Percentiles rank a stretch among this genome's conserved stretches.
Evolutionary conservation across 2,888 invertebrate species (phyloP).

Genomic region (Isoperla grammatica): DNA sequence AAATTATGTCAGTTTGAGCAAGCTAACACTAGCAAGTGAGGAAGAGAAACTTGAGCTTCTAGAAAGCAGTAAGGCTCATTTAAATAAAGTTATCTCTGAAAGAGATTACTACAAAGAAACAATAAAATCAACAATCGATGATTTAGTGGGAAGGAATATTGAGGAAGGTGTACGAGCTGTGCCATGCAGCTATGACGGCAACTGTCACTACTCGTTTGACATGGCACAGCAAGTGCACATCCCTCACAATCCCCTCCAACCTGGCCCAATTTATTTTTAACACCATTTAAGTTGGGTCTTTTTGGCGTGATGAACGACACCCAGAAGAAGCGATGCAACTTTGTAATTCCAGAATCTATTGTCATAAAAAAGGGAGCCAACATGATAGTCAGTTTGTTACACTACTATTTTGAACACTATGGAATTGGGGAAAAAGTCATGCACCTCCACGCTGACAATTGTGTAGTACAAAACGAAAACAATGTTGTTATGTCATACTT

Average conservation of each 20-base stretch:
- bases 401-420: background rate
- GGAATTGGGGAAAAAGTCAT: slow-evolving; percentile 20
- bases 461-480: slow-evolving; percentile 29
- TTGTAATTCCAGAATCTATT: slow-evolving; percentile 23
- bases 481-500: slow-evolving; percentile 20
- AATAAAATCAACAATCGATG: background rate
- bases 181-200: background rate
- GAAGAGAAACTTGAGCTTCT: background rate
- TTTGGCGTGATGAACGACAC: slow-evolving; percentile 28
- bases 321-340: slow-evolving; percentile 16
- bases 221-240: slow-evolving; percentile 28
- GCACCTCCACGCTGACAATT: slow-evolving; percentile 27
- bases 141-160: too few species aligned
- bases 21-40: too few species aligned
- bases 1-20: too few species aligned
- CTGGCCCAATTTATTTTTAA: slow-evolving; percentile 27
- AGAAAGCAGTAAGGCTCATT: background rate
- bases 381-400: too few species aligned
- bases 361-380: background rate
- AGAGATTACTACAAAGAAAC: background rate
- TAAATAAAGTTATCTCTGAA: background rate
- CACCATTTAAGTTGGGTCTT: slow-evolving; percentile 27
- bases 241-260: slow-evolving; percentile 26
- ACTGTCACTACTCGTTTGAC: slow-evolving; percentile 26
- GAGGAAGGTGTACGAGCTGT: background rate